These are phyloP conservation scores for Mesocricetus auratus DNA, from an alignment of 2,113 vertebrate genomes.

Conservation along the genomic window DNA sequence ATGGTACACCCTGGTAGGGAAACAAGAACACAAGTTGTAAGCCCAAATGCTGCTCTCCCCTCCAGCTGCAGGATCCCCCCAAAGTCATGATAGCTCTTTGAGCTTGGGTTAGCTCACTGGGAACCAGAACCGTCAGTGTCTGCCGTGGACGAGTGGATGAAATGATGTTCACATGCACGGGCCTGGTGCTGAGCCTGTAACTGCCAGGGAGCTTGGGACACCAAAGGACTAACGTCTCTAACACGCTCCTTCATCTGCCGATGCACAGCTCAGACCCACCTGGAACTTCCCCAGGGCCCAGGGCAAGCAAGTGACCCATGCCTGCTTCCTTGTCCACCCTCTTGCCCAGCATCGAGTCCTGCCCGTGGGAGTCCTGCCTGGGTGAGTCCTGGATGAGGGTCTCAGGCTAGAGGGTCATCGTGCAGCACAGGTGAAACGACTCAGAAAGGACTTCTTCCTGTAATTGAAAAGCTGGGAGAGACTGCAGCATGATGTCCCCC, in stretches of 20 bases:
- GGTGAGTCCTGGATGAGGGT: not conserved
- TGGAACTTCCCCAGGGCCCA: not conserved
- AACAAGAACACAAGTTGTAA: not conserved
- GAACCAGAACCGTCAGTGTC: not conserved
- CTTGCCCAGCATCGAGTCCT: not conserved
- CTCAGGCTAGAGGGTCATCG: not conserved
- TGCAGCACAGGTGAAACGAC: not conserved
- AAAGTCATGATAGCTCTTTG: not conserved
- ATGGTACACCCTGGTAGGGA: not conserved
- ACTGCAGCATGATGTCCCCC: not conserved
- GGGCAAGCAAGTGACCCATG: not conserved
- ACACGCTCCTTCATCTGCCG: not conserved
- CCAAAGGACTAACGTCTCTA: not conserved
- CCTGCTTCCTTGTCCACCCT: not conserved
- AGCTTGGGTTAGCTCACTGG: constrained; percentile 19
- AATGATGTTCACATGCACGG: not conserved
- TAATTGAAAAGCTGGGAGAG: constrained; percentile 27
- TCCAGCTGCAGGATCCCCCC: not conserved
- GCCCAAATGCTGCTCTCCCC: not conserved
- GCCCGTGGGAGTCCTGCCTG: not conserved
- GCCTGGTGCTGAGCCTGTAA: not conserved
- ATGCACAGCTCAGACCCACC: not conserved
- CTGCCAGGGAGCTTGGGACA: not conserved
- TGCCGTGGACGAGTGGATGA: not conserved
- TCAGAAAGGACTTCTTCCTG: constrained; percentile 9